Percentiles rank a stretch among this genome's conserved stretches.
phyloP scores from a whole-genome alignment of 2,888 invertebrate genomes.

The Drosophila planitibia region DNA sequence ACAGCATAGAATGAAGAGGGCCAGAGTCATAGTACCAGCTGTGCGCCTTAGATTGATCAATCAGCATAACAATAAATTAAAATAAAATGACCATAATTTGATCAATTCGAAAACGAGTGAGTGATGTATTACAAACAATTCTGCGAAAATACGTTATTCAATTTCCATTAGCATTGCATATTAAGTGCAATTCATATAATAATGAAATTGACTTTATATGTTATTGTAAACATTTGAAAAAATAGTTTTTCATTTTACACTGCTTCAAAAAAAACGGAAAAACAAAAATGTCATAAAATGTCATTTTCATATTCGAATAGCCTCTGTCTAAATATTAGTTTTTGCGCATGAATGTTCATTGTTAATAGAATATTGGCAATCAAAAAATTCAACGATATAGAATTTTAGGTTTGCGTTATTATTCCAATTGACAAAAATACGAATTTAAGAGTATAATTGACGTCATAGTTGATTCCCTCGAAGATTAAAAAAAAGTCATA shows the following conservation, averaged over 20 bases:
- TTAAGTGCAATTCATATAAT: not conserved
- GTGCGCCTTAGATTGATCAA: not conserved
- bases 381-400: not conserved
- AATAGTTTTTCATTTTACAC: not conserved
- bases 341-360: not conserved
- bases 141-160: not conserved
- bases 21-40: not conserved
- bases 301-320: not conserved
- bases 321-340: not conserved
- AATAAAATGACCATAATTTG: not conserved
- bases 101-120: not conserved
- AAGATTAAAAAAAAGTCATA: not conserved
- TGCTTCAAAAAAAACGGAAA: not conserved
- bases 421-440: not conserved
- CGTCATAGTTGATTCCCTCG: not conserved
- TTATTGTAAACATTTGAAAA: not conserved
- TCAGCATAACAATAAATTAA: not conserved
- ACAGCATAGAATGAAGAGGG: not conserved
- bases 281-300: not conserved
- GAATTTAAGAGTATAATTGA: not conserved
- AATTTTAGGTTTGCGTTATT: not conserved
- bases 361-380: not conserved
- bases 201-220: not conserved
- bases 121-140: not conserved
- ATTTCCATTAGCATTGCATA: not conserved